Evolutionary conservation across 2,888 invertebrate species (phyloP), one percentile per base, ranked within the genome.

Genomic region (Pseudolycoriella hygida): DNA sequence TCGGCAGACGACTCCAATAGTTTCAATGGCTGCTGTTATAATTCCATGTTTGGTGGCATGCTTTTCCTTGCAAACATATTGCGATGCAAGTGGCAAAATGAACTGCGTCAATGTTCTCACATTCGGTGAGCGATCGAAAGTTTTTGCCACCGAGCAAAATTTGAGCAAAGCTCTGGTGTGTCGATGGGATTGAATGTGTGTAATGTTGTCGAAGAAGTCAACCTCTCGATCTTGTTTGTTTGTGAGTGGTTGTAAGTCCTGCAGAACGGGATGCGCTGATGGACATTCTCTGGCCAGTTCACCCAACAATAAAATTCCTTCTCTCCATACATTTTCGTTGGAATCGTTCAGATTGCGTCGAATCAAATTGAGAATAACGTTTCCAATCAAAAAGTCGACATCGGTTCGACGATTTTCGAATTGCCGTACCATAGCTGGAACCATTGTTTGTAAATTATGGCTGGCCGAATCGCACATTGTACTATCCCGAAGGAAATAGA

Each of bases 201-300:
- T 76, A 56, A 93, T 77, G 59, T 94, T 96, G 56, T 89, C 87
- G 59, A 93, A 96, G 71, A 97, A 93, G 63, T 97, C 94, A 0
- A 84, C 80, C 61, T 96, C 93, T 8, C 71, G 61, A 59, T 96
- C 90, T 41, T 62, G 66, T 60, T 76, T 72, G 56, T 80, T 80
- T 0, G 76, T 70, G 30, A 85, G 64, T 31, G 70, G 64, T n/a
- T 74, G 68, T 46, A 87, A 64, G 65, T 88, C 86, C 15, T 71
- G 67, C 2, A 88, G 62, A 0, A 86, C 73, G 2, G 77, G 74
- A 60, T 87, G 82, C 0, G 74, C 67, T 1, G 74, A 71, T 0
- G 77, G 67, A 57, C 83, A 83, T 59, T 83, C 77, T 51, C 80
- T 71, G 0, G 79, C 73, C 59, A 93, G 67, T 54, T 77, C 76